A percentile compares a stretch with the other conserved stretches of the same genome.
phyloP scores from a whole-genome alignment of 35 echinoderm and acorn worm species.

The Lytechinus variegatus region DNA sequence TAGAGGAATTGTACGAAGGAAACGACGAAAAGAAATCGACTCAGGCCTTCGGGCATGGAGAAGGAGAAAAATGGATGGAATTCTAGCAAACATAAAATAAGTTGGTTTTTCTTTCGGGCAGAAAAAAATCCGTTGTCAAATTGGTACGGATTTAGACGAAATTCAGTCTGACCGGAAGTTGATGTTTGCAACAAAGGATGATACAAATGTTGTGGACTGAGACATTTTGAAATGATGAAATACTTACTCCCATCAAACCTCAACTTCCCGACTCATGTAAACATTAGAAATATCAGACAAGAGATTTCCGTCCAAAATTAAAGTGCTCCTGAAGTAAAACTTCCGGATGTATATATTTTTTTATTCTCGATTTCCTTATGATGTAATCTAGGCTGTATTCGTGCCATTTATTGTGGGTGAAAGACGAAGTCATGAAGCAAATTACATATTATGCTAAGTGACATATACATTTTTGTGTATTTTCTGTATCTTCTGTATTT shows the following conservation, averaged over 20 bases:
- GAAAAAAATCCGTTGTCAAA: not conserved
- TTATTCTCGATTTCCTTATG: not conserved
- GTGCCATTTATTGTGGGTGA: no score
- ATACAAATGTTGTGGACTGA: not conserved
- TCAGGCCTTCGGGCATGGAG: not conserved
- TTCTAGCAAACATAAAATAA: not conserved
- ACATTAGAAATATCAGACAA: not conserved
- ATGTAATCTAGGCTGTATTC: no score
- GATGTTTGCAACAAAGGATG: not conserved
- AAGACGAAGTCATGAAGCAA: no score
- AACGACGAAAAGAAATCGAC: not conserved
- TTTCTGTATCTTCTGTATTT: no score
- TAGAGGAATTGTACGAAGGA: constrained; percentile 10
- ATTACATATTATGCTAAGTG: no score
- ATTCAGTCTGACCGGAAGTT: not conserved
- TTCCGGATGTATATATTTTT: not conserved
- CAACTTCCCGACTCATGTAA: not conserved
- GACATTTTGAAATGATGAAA: not conserved
- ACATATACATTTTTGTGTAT: no score
- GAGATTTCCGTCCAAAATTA: not conserved
- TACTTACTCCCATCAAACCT: not conserved
- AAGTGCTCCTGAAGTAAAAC: not conserved
- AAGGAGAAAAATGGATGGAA: not conserved
- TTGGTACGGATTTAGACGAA: not conserved
- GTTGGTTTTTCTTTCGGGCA: not conserved